These are phyloP conservation scores for Chironomus riparius DNA, from an alignment of 2,888 invertebrate genomes.

Conservation along the genomic window DNA sequence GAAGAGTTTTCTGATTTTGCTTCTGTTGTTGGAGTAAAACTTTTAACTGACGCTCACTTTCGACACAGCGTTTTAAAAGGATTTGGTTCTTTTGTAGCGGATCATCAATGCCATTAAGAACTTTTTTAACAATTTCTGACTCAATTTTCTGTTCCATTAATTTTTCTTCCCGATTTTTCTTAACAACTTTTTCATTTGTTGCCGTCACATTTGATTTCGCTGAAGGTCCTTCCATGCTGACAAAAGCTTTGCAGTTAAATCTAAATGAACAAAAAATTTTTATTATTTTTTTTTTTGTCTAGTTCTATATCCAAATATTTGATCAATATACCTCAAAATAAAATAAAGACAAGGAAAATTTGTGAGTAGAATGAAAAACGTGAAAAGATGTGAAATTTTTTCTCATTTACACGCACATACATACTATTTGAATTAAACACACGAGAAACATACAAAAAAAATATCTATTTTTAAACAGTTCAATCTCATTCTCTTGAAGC, in stretches of 20 bases:
- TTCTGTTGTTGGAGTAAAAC: conserved; percentile 50
- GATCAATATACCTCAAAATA: not conserved
- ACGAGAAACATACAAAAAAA: not conserved
- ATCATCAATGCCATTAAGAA: conserved; percentile 47
- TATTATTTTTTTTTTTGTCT: not conserved
- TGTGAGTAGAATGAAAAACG: not conserved
- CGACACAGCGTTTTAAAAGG: conserved; percentile 66
- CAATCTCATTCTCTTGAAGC: not conserved
- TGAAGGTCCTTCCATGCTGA: not conserved
- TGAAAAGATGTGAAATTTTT: conserved; percentile 19
- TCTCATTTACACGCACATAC: not conserved
- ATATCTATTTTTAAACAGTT: conserved; percentile 10
- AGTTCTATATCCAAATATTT: not conserved
- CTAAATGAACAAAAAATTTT: not conserved
- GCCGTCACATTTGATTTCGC: not conserved
- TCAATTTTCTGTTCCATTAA: conserved; percentile 16
- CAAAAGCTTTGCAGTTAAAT: not conserved
- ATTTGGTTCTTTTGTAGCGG: conserved; percentile 60
- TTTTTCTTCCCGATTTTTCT: conserved; percentile 20
- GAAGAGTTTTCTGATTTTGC: conserved; percentile 52
- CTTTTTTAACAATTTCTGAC: conserved; percentile 46
- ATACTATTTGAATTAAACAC: not conserved
- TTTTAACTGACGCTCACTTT: conserved; percentile 61
- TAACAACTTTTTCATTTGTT: not conserved
- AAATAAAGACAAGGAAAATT: not conserved